A percentile compares a stretch with the other conserved stretches of the same genome.
Conservation (phyloP, 2,113 vertebrate species). For the Esox niger region DNA sequence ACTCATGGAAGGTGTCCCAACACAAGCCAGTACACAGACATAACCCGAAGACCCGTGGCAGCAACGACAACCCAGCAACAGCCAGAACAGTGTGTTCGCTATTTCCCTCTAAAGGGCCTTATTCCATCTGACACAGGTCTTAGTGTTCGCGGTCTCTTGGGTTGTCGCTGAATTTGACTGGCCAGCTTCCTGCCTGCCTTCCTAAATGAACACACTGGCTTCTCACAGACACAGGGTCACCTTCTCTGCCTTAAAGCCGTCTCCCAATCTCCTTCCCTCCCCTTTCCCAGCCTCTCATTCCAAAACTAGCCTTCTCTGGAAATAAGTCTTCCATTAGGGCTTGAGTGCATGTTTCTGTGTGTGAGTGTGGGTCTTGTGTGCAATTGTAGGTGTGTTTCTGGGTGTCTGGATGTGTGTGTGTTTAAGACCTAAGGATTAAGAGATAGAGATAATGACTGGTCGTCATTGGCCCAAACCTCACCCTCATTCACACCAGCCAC, state of each 20-base stretch:
- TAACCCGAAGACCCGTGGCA: neutral
- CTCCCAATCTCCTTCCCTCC: neutral
- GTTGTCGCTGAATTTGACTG: neutral
- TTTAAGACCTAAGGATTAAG: too few relatives aligned
- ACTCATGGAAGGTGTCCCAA: neutral
- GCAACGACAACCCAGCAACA: neutral
- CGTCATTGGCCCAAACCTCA: too few relatives aligned
- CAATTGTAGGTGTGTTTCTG: neutral
- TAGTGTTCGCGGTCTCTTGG: neutral
- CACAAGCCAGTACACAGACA: neutral
- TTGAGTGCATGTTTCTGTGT: too few relatives aligned
- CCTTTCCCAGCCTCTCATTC: neutral
- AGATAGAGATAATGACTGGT: too few relatives aligned
- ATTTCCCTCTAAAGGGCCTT: neutral
- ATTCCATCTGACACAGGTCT: neutral
- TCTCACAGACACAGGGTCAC: slow-evolving; percentile 11
- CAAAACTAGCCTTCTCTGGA: neutral
- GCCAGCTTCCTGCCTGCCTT: neutral
- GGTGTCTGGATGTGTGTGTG: neutral
- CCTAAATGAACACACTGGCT: neutral
- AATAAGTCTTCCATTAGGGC: too few relatives aligned
- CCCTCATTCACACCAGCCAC: too few relatives aligned
- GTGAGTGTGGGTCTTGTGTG: neutral
- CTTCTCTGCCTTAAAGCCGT: neutral
- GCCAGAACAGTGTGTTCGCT: neutral